phyloP scores from a whole-genome alignment of 1,140 invertebrate species.

The Muscidifurax raptorellus region DNA sequence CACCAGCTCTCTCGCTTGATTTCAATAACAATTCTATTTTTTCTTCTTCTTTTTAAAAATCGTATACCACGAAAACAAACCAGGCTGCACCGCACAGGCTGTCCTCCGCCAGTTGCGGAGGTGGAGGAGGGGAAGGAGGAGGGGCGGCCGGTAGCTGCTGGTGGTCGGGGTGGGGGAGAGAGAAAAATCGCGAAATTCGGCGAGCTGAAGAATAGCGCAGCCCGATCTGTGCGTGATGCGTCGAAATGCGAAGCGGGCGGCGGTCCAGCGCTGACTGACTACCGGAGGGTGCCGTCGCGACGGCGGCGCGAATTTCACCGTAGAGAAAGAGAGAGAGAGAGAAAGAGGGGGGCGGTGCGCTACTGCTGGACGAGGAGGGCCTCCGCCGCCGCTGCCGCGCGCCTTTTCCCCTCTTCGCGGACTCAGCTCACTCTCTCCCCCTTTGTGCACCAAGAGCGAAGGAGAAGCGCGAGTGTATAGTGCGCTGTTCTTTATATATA shows the following conservation, averaged over 20 bases:
- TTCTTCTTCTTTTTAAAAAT: not conserved
- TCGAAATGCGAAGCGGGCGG: conserved; percentile 68
- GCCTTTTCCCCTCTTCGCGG: conserved; percentile 26
- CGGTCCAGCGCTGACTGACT: conserved; percentile 77
- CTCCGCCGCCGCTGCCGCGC: too few relatives aligned
- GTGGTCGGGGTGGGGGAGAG: not conserved
- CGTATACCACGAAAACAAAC: conserved; percentile 26
- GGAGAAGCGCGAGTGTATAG: not conserved
- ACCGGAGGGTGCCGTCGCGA: conserved; percentile 70
- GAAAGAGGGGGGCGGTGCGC: conserved; percentile 23
- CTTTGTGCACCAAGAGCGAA: conserved; percentile 7
- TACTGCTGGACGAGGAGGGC: conserved; percentile 22
- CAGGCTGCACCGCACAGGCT: not conserved
- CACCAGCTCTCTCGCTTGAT: not conserved
- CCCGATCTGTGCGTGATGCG: not conserved
- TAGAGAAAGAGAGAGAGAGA: conserved; percentile 37
- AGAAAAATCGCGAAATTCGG: conserved; percentile 34
- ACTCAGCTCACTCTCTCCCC: not conserved
- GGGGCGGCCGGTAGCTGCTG: conserved; percentile 4
- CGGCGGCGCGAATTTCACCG: conserved; percentile 63
- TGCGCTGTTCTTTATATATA: not conserved
- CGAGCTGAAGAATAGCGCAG: not conserved
- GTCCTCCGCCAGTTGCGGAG: not conserved
- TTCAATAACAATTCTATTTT: not conserved
- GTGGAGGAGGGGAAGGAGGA: conserved; percentile 14